These are phyloP conservation scores for Bombus waltoni DNA, from an alignment of 1,140 invertebrate genomes.

Conservation along the genomic window DNA sequence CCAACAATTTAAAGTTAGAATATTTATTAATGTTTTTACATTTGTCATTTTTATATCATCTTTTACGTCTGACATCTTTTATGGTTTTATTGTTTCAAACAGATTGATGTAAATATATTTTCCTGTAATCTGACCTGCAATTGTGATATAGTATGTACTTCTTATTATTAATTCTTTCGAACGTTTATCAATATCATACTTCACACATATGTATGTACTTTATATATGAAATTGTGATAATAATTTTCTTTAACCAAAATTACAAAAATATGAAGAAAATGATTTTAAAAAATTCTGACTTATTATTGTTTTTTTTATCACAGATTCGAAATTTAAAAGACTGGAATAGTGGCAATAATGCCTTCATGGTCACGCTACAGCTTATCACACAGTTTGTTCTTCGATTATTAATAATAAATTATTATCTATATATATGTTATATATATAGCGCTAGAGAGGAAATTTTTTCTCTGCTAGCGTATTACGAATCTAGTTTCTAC, in stretches of 20 bases:
- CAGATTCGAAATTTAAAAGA: background rate
- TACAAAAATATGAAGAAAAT: background rate
- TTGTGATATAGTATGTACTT: background rate
- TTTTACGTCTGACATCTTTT: constrained; percentile 61
- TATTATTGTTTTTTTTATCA: background rate
- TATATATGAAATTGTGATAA: background rate
- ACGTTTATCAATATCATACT: background rate
- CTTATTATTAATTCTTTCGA: background rate
- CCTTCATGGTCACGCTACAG: background rate
- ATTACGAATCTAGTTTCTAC: background rate
- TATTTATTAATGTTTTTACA: constrained; percentile 67
- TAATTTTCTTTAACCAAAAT: background rate
- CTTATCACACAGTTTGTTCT: background rate
- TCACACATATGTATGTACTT: background rate
- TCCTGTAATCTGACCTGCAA: background rate
- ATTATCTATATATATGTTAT: no score
- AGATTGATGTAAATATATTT: background rate
- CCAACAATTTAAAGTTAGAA: constrained; percentile 86
- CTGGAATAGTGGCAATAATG: background rate
- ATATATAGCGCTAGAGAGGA: no score
- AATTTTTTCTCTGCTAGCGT: no score
- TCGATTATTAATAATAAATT: background rate
- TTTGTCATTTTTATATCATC: no score
- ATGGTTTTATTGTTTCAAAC: background rate
- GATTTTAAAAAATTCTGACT: background rate